These are phyloP conservation scores for Diceros bicornis DNA, from an alignment of 2,797 vertebrate genomes.

Conservation along the genomic window DNA sequence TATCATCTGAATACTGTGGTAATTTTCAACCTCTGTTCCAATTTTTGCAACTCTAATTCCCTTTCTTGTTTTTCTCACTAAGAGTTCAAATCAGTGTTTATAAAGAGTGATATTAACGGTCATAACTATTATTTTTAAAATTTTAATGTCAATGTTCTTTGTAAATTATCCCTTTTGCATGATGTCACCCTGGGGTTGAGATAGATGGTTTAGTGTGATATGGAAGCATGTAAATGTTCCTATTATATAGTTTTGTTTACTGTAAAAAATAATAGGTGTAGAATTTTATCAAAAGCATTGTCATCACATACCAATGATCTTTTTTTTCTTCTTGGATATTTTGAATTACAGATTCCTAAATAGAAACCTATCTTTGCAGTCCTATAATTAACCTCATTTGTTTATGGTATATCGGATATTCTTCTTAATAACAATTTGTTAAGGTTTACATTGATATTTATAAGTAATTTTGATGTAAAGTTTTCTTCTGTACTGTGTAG, in stretches of 20 bases:
- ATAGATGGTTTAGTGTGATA: not conserved
- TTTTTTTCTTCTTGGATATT: not conserved
- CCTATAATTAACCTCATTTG: not conserved
- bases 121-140: not conserved
- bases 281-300: not conserved
- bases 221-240: not conserved
- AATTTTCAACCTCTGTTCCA: not conserved
- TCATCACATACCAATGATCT: not conserved
- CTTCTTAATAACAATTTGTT: not conserved
- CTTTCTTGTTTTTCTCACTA: not conserved
- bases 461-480: not conserved
- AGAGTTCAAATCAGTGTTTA: not conserved
- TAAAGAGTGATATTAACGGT: not conserved
- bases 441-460: not conserved
- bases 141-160: not conserved
- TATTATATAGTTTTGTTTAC: not conserved
- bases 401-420: not conserved
- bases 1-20: not conserved
- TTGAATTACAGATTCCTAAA: constrained; percentile 17
- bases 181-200: not conserved
- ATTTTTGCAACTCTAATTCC: not conserved
- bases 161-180: not conserved
- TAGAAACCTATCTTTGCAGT: not conserved
- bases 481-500: not conserved
- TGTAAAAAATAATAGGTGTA: not conserved